These are phyloP conservation scores for Rhegmatorhina hoffmannsi DNA, from an alignment of 2,113 vertebrate genomes.

Conservation along the genomic window DNA sequence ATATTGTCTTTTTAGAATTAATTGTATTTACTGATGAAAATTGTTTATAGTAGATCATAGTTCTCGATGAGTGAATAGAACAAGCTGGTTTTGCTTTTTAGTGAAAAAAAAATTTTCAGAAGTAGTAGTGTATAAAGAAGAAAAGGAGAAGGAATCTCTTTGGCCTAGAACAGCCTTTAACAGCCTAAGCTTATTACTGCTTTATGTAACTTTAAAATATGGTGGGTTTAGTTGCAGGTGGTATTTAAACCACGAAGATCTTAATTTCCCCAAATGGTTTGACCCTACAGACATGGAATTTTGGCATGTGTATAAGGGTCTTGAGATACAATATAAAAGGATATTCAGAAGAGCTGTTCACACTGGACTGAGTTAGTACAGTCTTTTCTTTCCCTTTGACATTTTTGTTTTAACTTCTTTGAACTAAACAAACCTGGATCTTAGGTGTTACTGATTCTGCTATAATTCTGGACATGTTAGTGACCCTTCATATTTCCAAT, in stretches of 20 bases:
- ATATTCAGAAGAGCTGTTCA: not conserved
- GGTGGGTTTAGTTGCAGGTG: not conserved
- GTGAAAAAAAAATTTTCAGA: not conserved
- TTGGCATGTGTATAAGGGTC: not conserved
- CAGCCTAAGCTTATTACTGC: not conserved
- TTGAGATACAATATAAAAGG: not conserved
- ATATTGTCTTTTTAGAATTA: not conserved
- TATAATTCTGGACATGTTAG: not conserved
- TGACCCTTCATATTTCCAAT: not conserved
- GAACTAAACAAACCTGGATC: not conserved
- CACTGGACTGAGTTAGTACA: not conserved
- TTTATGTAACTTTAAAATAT: not conserved
- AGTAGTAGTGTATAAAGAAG: not conserved
- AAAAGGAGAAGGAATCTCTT: not conserved
- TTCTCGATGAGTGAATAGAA: not conserved
- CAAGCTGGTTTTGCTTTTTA: not conserved
- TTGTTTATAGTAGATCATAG: not conserved
- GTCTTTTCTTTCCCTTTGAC: not conserved
- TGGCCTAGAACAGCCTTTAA: not conserved
- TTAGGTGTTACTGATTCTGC: not conserved
- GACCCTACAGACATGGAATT: slow-evolving; percentile 31
- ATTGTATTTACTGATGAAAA: not conserved
- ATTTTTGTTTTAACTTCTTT: not conserved
- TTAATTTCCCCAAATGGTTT: slow-evolving; percentile 1
- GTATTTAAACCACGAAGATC: not conserved